These are phyloP conservation scores for Heteractis magnifica DNA, from an alignment of 92 coral and sea anemone genomes.

Conservation along the genomic window DNA sequence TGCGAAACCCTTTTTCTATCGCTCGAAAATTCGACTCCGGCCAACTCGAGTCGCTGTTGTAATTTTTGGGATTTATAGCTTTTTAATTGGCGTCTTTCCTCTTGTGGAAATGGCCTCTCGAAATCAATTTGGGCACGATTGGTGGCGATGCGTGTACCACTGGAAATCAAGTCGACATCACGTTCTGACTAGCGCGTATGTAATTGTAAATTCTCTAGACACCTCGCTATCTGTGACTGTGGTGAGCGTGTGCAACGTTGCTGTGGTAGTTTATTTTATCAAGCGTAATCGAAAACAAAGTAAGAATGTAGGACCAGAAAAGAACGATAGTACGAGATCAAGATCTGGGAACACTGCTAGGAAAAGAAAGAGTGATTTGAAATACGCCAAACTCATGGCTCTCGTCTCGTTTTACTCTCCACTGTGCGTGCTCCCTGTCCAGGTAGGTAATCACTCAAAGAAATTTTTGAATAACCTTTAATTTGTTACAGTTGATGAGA, in stretches of 20 bases:
- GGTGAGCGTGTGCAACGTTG: conserved; percentile 52
- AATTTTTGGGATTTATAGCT: conserved; percentile 41
- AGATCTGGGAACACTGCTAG: not conserved
- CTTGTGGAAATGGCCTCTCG: conserved; percentile 33
- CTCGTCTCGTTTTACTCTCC: conserved; percentile 43
- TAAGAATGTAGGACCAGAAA: conserved; percentile 29
- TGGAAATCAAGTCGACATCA: conserved; percentile 40
- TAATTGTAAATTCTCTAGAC: conserved; percentile 41
- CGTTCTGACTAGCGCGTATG: conserved; percentile 25
- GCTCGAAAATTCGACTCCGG: conserved; percentile 53
- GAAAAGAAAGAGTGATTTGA: conserved; percentile 40
- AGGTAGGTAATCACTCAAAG: conserved; percentile 33
- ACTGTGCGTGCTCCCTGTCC: conserved; percentile 43
- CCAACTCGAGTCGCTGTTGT: conserved; percentile 26
- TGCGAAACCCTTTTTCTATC: conserved; percentile 62
- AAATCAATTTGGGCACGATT: not conserved
- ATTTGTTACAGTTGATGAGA: no score
- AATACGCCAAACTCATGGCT: conserved; percentile 59
- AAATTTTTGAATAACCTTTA: no score
- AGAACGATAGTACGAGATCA: not conserved
- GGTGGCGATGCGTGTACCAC: conserved; percentile 58
- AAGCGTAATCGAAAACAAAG: conserved; percentile 40
- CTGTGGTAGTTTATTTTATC: conserved; percentile 58
- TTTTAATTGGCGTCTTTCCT: conserved; percentile 39
- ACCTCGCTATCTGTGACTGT: conserved; percentile 29